These are phyloP conservation scores for Caenorhabditis sp. DNA, from an alignment of 2,888 invertebrate genomes.

Conservation along the genomic window DNA sequence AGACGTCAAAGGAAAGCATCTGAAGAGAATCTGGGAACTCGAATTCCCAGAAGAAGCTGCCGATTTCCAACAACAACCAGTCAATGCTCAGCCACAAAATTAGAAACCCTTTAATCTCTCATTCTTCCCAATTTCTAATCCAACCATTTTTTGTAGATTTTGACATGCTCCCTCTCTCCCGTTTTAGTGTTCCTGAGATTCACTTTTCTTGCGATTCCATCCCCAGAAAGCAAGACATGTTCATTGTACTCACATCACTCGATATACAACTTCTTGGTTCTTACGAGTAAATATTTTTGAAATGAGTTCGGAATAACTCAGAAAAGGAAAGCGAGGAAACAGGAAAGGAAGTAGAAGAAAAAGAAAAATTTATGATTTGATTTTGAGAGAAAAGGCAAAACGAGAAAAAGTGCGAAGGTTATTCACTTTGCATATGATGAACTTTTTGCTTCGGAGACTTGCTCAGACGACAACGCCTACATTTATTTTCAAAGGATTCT, in stretches of 20 bases:
- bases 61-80: slow-evolving; percentile 67
- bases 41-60: slow-evolving; percentile 83
- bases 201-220: slow-evolving; percentile 43
- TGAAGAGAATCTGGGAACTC: slow-evolving; percentile 83
- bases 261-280: slow-evolving; percentile 60
- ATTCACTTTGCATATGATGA: slow-evolving; percentile 45
- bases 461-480: background rate
- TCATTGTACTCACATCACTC: slow-evolving; percentile 43
- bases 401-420: slow-evolving; percentile 52
- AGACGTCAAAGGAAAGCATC: slow-evolving; percentile 83
- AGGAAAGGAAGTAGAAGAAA: slow-evolving; percentile 2
- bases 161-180: slow-evolving; percentile 1
- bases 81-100: slow-evolving; percentile 61
- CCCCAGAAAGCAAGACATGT: slow-evolving; percentile 15
- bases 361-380: slow-evolving; percentile 53
- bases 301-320: background rate
- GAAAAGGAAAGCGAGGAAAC: background rate
- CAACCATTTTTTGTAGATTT: slow-evolving; percentile 47
- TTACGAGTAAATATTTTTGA: slow-evolving; percentile 58
- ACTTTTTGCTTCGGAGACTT: slow-evolving; percentile 10
- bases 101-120: slow-evolving; percentile 6
- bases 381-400: slow-evolving; percentile 36
- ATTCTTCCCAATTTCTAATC: background rate
- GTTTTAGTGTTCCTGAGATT: slow-evolving; percentile 48
- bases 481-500: too few relatives aligned